Percentiles rank a stretch among this genome's conserved stretches.
Evolutionary conservation across 2,113 vertebrate genomes (phyloP).

Genomic region (Scytalopus superciliaris): DNA sequence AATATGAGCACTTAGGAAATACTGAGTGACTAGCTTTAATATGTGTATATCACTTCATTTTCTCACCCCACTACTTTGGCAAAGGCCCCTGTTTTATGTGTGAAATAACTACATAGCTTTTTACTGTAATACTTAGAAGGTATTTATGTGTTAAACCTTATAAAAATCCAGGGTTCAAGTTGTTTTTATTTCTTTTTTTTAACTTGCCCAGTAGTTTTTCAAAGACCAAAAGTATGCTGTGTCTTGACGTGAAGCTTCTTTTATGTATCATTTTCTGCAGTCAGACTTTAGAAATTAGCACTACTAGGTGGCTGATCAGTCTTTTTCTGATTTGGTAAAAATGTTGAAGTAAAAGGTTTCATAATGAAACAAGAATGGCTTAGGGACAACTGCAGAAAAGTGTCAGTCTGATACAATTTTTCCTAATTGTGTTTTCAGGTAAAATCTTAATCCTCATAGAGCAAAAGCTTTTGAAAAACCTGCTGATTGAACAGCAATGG

Average conservation of each 20-base stretch:
- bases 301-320: neutral
- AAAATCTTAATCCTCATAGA: neutral
- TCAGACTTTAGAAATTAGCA: neutral
- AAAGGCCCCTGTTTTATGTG: neutral
- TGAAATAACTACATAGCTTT: neutral
- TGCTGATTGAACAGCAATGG: neutral
- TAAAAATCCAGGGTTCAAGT: neutral
- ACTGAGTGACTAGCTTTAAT: neutral
- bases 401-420: neutral
- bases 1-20: neutral
- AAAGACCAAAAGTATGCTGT: neutral
- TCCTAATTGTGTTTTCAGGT: neutral
- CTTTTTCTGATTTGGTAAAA: neutral
- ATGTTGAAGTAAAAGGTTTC: neutral
- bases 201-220: neutral
- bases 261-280: neutral
- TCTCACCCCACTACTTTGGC: neutral
- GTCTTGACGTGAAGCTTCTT: neutral
- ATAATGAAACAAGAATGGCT: neutral
- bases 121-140: neutral
- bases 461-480: neutral
- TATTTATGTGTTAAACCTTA: neutral
- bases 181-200: neutral
- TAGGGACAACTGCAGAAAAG: neutral
- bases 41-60: neutral